Evolutionary conservation across 2,797 vertebrate species (phyloP), one percentile per base, ranked within the genome.

Genomic region (Poecilia gillii): DNA sequence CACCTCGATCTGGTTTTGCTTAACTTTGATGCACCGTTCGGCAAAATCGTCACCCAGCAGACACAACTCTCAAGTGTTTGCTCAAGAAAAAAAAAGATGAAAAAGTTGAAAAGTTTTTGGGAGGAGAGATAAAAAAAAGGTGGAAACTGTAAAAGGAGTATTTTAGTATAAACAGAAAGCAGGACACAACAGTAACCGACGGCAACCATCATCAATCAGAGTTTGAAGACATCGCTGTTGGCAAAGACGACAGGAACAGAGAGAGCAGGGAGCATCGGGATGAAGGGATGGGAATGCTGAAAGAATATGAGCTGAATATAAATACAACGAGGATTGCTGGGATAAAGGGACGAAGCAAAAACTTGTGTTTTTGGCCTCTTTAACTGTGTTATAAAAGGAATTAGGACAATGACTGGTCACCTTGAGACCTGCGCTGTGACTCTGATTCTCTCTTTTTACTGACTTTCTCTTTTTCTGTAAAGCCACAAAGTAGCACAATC

Each of bases 171-270:
- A 94, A 91, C 90, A 89, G 91, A 93, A 94, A 93, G 91, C 93
- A 87, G 93, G 93, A 93, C 93, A 94, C 86, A 83, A 88, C 83
- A 80, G 81, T 92, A 91, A 94, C 93, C 91, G 81, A 89, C 77
- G 91, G 93, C 93, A 87, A 90, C 89, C 89, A 79, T 92, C 93
- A 94, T 94, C 93, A 94, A 94, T 94, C 92, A 94, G 91, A 87
- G 91, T 94, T 91, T 94, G 91, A 93, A 92, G 93, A 94, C 91
- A 92, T 93, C 86, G 92, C 93, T 94, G 91, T 84, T 92, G 93
- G 93, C 93, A 94, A 94, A 94, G 91, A 91, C 89, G 87, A 90
- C 88, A 90, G 84, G 87, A 90, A 93, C 87, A 89, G 80, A 85
- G 88, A 64, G 87, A 59, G 73, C 70, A 81, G 75, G 85, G 3